Conservation (phyloP, 2,888 invertebrate genomes). For the Melangyna quadrimaculata region DNA sequence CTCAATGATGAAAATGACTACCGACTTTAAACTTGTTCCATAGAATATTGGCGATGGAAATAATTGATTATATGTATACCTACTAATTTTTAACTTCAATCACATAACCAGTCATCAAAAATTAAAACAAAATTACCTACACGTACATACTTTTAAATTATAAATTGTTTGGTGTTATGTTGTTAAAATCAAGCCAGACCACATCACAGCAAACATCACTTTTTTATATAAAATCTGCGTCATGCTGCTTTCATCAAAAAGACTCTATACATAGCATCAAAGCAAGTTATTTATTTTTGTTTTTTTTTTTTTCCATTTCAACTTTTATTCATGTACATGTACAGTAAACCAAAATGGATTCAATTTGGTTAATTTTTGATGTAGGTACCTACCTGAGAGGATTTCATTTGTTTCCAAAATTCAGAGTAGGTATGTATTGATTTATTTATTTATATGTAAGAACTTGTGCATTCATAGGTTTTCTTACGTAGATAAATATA, state of each 20-base stretch:
- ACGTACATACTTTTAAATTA: background rate
- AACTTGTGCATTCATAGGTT: no score
- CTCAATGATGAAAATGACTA: background rate
- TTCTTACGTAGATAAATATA: no score
- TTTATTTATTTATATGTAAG: background rate
- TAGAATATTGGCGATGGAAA: background rate
- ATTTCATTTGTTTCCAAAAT: background rate
- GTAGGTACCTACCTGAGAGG: no score
- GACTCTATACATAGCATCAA: background rate
- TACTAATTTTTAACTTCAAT: background rate
- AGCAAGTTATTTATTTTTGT: background rate
- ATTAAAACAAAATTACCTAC: background rate
- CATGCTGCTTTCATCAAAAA: background rate
- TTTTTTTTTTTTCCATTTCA: background rate
- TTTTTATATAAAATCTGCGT: no score
- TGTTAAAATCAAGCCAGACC: background rate
- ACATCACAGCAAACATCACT: background rate
- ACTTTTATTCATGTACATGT: background rate
- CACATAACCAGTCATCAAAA: background rate
- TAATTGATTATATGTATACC: no score
- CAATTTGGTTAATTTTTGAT: background rate
- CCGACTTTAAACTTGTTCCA: background rate
- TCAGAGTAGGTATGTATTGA: no score
- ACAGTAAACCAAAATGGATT: background rate
- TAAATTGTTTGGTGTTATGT: background rate